phyloP scores from a whole-genome alignment of 2,113 vertebrate species.

The Hypomesus transpacificus region DNA sequence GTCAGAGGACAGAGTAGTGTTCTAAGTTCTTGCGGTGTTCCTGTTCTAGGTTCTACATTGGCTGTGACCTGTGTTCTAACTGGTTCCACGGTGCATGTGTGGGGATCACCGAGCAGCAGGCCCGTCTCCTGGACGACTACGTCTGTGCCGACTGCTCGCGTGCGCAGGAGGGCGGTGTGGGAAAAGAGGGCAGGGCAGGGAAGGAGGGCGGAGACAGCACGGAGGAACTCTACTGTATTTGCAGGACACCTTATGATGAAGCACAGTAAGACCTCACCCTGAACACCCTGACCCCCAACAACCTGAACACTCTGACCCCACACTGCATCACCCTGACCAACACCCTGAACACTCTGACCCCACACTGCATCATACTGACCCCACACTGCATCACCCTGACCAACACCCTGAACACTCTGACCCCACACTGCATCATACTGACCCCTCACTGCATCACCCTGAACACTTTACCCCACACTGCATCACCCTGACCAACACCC shows the following conservation, averaged over 20 bases:
- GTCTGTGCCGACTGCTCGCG: constrained; percentile 98
- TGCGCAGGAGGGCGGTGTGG: neutral
- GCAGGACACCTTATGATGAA: constrained; percentile 74
- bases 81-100: constrained; percentile 99
- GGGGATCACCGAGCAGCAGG: constrained; percentile 98
- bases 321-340: too few species aligned
- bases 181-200: neutral
- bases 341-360: too few species aligned
- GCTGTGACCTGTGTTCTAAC: constrained; percentile 99
- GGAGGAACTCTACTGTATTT: constrained; percentile 82
- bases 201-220: constrained; percentile 64
- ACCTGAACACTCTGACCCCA: too few species aligned
- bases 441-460: too few species aligned
- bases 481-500: too few species aligned
- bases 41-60: constrained; percentile 95
- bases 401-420: too few species aligned
- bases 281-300: too few species aligned
- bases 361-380: too few species aligned
- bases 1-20: neutral
- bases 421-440: too few species aligned
- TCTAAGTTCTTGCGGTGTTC: neutral
- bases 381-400: too few species aligned
- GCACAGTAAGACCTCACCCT: constrained; percentile 56
- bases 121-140: constrained; percentile 99
- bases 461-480: too few species aligned